Evolutionary conservation across 2,888 invertebrate species (phyloP), one percentile per base, ranked within the genome.

Genomic region (Tyria jacobaeae): DNA sequence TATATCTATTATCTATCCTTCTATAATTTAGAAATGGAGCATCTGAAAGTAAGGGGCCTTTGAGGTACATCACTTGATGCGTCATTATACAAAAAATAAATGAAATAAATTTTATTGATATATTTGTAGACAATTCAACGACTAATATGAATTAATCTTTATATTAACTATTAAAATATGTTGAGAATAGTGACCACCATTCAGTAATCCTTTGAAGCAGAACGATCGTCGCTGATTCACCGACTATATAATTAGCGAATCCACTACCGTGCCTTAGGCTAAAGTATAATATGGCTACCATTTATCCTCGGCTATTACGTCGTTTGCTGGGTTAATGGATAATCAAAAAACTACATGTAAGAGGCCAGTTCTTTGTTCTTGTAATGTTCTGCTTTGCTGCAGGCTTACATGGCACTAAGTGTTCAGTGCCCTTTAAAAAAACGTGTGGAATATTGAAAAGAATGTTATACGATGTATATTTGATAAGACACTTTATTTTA

Each of bases 311-410:
- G 65, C 64, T 63, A 81, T 81, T 80, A 78, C 70, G 62, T 64
- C 71, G 74, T 79, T 81, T 76, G 69, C 72, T 56, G 64, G 62
- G 76, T 65, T 75, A 81, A 78, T 80, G 74, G 74, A 55, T 74
- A 63, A 75, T 74, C 78, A 78, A 76, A 75, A 81, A 79, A 78
- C 75, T 70, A 66, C 69, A 66, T 66, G 70, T 80, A 73, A 79
- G 68, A 75, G 70, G 70, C 41, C 56, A 44, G 47, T 50, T 70
- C 74, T 80, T 80, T 79, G 81, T 79, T 79, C 66, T 54, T 68
- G 44, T 72, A 68, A 66, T 66, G 63, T 73, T 67, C 71, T 69
- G 70, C 55, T 51, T 60, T 56, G 57, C n/a, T 54, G 14, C 47
- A 10, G 53, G 57, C 35, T 70, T 73, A 71, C 35, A 79, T 78